Conservation (phyloP, 2,113 vertebrate genomes). For the Centropus unirufus region DNA sequence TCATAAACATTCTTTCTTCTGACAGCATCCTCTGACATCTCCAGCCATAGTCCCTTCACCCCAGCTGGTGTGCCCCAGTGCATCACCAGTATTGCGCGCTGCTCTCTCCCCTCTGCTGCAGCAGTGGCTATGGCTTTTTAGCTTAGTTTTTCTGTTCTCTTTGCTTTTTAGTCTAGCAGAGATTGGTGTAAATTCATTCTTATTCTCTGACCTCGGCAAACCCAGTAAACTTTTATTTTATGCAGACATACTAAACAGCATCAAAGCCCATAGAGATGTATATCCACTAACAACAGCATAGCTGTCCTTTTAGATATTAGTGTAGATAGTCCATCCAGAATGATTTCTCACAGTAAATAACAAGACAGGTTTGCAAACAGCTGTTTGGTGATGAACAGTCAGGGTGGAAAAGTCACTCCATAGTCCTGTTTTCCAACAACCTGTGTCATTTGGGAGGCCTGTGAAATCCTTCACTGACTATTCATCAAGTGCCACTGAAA, state of each 20-base stretch:
- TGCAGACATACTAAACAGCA: background rate
- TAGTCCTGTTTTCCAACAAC: conserved; percentile 17
- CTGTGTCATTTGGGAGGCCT: background rate
- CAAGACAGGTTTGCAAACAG: conserved; percentile 23
- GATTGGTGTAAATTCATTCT: background rate
- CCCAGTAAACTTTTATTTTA: background rate
- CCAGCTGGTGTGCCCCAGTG: background rate
- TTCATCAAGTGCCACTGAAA: conserved; percentile 32
- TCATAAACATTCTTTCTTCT: background rate
- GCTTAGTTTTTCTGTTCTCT: background rate
- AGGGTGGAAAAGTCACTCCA: conserved; percentile 1
- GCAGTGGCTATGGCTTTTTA: background rate
- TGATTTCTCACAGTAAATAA: background rate
- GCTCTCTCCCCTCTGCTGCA: background rate
- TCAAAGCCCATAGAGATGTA: background rate
- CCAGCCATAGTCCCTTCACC: background rate
- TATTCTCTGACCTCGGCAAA: background rate
- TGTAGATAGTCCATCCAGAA: background rate
- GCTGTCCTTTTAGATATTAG: background rate
- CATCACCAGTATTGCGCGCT: background rate
- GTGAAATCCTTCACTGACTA: background rate
- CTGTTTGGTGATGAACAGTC: conserved; percentile 22
- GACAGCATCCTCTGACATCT: background rate
- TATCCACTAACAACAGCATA: background rate
- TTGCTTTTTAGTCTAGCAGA: conserved; percentile 2